Conservation (phyloP, 1,140 invertebrate species). For the Macrocentrus cingulum region DNA sequence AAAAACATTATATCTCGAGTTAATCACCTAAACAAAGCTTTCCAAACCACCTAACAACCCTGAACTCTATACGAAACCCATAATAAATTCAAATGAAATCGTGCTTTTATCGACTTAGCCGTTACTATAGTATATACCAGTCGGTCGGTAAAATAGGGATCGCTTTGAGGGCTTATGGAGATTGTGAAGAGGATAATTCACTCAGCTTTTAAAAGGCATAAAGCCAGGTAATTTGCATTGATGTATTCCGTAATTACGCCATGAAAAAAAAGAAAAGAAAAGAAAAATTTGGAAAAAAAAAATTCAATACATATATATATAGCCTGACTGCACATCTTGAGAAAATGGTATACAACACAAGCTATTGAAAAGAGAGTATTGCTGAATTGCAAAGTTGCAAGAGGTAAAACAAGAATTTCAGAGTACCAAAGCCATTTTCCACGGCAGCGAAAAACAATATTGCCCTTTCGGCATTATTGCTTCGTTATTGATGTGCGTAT, state of each 20-base stretch:
- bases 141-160: neutral
- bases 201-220: neutral
- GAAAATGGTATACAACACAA: neutral
- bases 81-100: no score
- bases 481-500: constrained; percentile 14
- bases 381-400: neutral
- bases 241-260: neutral
- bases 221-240: constrained; percentile 14
- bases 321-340: no score
- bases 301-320: no score
- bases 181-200: constrained; percentile 3
- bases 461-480: constrained; percentile 36
- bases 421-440: neutral
- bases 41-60: no score
- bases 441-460: constrained; percentile 31
- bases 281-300: neutral
- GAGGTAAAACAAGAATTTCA: neutral
- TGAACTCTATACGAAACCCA: no score
- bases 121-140: no score
- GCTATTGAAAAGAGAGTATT: neutral
- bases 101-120: no score
- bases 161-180: neutral
- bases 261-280: neutral
- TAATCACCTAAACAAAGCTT: no score
- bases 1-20: no score